These are phyloP conservation scores for Hipposideros larvatus DNA, from an alignment of 2,797 vertebrate species.

Conservation along the genomic window DNA sequence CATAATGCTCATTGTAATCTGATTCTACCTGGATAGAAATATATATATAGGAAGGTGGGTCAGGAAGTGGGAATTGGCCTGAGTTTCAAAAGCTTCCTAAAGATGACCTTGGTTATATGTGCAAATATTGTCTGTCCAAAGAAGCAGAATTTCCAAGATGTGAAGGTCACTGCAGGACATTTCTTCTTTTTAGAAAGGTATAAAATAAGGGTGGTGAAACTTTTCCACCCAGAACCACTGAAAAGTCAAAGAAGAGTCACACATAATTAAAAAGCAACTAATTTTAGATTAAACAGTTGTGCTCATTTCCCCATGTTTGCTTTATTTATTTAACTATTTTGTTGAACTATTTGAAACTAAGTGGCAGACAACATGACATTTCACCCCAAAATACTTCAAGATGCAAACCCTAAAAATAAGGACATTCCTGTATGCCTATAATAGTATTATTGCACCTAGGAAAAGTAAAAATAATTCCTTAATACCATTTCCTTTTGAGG, in stretches of 20 bases:
- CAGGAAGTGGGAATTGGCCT: not conserved
- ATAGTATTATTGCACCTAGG: not conserved
- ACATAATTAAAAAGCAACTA: not conserved
- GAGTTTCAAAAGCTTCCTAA: not conserved
- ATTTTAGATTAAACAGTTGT: not conserved
- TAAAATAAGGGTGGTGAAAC: not conserved
- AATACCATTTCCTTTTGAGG: not conserved
- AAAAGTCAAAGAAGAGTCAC: not conserved
- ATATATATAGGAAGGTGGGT: not conserved
- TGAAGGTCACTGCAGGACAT: not conserved
- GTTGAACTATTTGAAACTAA: constrained; percentile 18
- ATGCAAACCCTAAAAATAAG: not conserved
- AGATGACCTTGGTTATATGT: not conserved
- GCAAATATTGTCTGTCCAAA: constrained; percentile 28
- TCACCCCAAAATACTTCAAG: not conserved
- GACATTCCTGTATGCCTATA: not conserved
- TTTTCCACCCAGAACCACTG: not conserved
- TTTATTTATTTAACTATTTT: constrained; percentile 10
- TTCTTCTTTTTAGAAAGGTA: not conserved
- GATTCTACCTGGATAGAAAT: not conserved
- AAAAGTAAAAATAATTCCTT: not conserved
- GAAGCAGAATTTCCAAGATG: not conserved
- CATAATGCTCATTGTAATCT: not conserved
- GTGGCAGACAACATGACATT: not conserved
- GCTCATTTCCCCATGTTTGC: not conserved